phyloP scores from a whole-genome alignment of 2,888 invertebrate genomes.

The Eristalis arbustorum region DNA sequence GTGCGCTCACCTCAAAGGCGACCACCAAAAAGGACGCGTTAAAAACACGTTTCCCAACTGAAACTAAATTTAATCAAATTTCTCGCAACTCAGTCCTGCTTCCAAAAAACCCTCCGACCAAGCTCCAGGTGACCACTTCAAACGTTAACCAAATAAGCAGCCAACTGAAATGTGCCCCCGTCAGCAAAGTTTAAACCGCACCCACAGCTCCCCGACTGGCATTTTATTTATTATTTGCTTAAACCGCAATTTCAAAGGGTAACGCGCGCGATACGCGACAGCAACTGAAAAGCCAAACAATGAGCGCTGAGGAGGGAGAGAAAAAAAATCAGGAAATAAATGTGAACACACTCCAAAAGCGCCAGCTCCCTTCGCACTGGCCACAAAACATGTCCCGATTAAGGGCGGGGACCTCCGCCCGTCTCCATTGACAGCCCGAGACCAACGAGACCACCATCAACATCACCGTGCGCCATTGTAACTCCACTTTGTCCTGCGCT shows the following conservation, averaged over 20 bases:
- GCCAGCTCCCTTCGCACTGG: not conserved
- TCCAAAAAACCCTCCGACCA: not conserved
- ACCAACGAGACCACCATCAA: not conserved
- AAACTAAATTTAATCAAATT: not conserved
- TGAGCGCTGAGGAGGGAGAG: not conserved
- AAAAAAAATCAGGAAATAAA: constrained; percentile 28
- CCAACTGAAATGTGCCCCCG: not conserved
- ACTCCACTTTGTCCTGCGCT: constrained; percentile 11
- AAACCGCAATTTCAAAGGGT: constrained; percentile 53
- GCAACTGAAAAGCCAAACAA: constrained; percentile 32
- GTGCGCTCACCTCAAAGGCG: too few species aligned
- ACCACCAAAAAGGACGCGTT: too few species aligned
- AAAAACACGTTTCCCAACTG: too few species aligned
- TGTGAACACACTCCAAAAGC: constrained; percentile 51
- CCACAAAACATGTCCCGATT: constrained; percentile 9
- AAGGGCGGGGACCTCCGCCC: not conserved
- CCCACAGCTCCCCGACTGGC: constrained; percentile 8
- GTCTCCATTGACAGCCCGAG: constrained; percentile 37
- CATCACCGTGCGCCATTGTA: constrained; percentile 33
- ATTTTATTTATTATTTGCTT: constrained; percentile 47
- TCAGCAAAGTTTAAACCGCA: constrained; percentile 40
- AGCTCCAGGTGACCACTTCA: not conserved
- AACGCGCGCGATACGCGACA: constrained; percentile 43
- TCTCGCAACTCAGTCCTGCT: not conserved
- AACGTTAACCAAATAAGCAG: not conserved